Conservation (phyloP, 2,113 vertebrate genomes). For the Propithecus coquereli region DNA sequence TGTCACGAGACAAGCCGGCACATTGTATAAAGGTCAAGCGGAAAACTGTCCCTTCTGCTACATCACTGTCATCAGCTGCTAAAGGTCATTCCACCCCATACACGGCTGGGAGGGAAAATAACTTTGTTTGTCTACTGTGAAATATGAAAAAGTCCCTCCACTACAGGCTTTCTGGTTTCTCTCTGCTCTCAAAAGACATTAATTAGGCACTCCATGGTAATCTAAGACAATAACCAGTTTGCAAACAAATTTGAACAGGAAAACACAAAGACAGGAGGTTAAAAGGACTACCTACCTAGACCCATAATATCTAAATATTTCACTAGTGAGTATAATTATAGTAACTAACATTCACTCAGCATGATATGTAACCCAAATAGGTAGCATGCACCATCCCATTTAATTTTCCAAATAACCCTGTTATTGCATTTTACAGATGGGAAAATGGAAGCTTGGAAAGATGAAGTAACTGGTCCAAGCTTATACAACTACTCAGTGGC, state of each 20-base stretch:
- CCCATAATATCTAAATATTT: neutral
- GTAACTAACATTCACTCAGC: neutral
- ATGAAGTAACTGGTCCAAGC: neutral
- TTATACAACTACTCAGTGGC: neutral
- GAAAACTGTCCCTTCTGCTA: conserved; percentile 81
- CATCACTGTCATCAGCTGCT: conserved; percentile 68
- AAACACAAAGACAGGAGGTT: neutral
- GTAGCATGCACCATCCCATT: neutral
- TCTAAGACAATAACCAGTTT: neutral
- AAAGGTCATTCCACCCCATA: conserved; percentile 81
- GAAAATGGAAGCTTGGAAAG: neutral
- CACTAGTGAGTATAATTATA: neutral
- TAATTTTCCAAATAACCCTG: neutral
- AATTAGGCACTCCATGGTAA: neutral
- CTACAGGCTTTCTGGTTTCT: neutral
- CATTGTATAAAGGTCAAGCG: conserved; percentile 82
- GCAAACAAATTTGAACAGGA: neutral
- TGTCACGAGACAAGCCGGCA: conserved; percentile 66
- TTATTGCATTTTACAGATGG: neutral
- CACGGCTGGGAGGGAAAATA: conserved; percentile 65
- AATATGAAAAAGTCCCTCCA: neutral
- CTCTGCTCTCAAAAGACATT: neutral
- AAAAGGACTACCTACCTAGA: neutral
- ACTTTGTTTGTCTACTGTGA: conserved; percentile 54
- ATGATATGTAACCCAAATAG: neutral